Evolutionary conservation across 2,113 vertebrate genomes (phyloP), one percentile per base, ranked within the genome.

Genomic region (Tetraodon nigroviridis): DNA sequence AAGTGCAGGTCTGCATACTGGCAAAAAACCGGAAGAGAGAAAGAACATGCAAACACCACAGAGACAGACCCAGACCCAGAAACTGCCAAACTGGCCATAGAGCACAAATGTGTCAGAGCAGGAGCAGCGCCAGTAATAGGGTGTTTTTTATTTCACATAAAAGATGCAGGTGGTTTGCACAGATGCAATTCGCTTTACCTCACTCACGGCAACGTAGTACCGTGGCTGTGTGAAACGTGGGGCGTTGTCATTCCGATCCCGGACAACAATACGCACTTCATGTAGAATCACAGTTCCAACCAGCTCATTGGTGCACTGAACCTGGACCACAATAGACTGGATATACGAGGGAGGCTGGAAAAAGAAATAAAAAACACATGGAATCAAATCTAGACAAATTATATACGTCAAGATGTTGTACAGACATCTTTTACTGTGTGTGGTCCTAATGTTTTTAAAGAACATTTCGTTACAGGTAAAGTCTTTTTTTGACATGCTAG

Each of bases 291-390:
- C 69, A 0, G 92, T 97, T 68, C 95, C 95, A 0, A 97, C 92
- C 60, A 95, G 93, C 71, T 90, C 92, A 81, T 98, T 99, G 55
- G 92, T 84, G 1, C 97, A 99, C 81, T 97, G 94, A 19, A 99
- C 94, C 87, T 97, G 91, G 32, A 98, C 97, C 75, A 97, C 95
- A 1, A 99, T 95, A 71, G 97, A 98, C 7, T 98, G 95, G 42
- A 98, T 97, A 42, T 91, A 94, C 49, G 89, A 71, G 0, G 97
- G 97, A 0, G 95, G 96, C 97, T 99, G 87, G 1, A 87, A 83
- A 45, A 68, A 6, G 15, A 22, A 51, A 7, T 32, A 1, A 56
- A 11, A 49, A 18, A n/a, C 22, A 44, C n/a, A n/a, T 55, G 46
- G 48, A 37, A 56, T 16, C 2, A 45, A 47, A 72, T 55, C 17